Percentiles rank a stretch among this genome's conserved stretches.
Conservation (phyloP, 1,140 invertebrate species). For the Drosophila auraria region DNA sequence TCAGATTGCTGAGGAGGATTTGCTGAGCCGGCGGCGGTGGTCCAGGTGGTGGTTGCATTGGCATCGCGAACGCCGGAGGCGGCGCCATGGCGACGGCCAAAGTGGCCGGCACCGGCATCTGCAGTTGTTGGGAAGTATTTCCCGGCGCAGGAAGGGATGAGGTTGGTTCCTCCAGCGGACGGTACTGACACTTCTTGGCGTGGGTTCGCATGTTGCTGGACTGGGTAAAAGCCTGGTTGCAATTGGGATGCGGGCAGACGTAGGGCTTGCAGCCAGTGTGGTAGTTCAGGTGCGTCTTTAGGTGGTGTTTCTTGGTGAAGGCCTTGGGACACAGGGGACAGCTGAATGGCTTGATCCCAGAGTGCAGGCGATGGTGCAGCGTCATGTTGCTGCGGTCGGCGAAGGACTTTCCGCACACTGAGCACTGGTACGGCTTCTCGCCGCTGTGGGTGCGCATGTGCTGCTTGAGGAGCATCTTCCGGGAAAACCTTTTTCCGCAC, state of each 20-base stretch:
- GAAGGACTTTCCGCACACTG: slow-evolving; percentile 86
- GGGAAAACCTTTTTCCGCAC: slow-evolving; percentile 94
- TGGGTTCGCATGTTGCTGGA: slow-evolving; percentile 93
- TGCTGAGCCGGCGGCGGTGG: slow-evolving; percentile 64
- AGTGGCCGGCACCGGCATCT: slow-evolving; percentile 28
- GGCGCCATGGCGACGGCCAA: slow-evolving; percentile 44
- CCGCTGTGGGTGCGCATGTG: slow-evolving; percentile 91
- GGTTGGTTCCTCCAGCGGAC: slow-evolving; percentile 61
- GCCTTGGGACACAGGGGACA: slow-evolving; percentile 94
- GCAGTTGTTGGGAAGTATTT: slow-evolving; percentile 30
- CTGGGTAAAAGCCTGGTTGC: slow-evolving; percentile 90
- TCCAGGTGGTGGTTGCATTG: slow-evolving; percentile 51
- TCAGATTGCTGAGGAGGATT: slow-evolving; percentile 63
- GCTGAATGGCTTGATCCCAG: slow-evolving; percentile 94
- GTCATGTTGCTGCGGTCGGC: slow-evolving; percentile 94
- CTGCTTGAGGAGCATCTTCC: slow-evolving; percentile 92
- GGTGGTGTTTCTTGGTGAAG: slow-evolving; percentile 94
- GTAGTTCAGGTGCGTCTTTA: slow-evolving; percentile 94
- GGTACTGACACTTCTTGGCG: slow-evolving; percentile 89
- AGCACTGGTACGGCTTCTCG: slow-evolving; percentile 83
- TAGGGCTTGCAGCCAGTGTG: slow-evolving; percentile 92
- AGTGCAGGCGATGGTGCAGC: slow-evolving; percentile 91
- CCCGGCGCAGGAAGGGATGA: slow-evolving; percentile 31
- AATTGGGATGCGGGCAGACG: slow-evolving; percentile 90
- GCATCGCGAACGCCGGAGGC: slow-evolving; percentile 47